Evolutionary conservation across 2,797 vertebrate species (phyloP).

Genomic region (Paedocypris micromegethes): DNA sequence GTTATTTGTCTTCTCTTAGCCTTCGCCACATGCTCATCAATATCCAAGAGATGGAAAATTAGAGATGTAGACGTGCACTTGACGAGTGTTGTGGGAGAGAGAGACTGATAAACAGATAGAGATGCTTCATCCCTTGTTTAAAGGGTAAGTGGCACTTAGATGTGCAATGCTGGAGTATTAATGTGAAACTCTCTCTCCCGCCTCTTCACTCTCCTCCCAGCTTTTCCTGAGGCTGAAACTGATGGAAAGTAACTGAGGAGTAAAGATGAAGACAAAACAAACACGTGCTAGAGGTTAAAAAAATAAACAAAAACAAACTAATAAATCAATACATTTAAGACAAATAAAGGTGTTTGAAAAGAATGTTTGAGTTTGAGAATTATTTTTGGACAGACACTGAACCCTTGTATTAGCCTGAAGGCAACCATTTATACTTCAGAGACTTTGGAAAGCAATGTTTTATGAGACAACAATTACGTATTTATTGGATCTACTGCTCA

Average conservation of each 20-base stretch:
- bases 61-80: slow-evolving; percentile 29
- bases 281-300: slow-evolving; percentile 7
- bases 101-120: slow-evolving; percentile 32
- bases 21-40: slow-evolving; percentile 32
- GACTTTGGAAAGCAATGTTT: slow-evolving; percentile 44
- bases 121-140: slow-evolving; percentile 41
- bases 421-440: slow-evolving; percentile 45
- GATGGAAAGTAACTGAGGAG: background rate
- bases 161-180: slow-evolving; percentile 20
- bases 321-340: background rate
- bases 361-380: slow-evolving; percentile 34
- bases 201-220: slow-evolving; percentile 16
- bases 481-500: slow-evolving; percentile 44
- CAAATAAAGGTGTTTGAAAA: slow-evolving; percentile 1
- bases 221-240: background rate
- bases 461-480: slow-evolving; percentile 40
- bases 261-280: slow-evolving; percentile 29
- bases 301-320: slow-evolving; percentile 1
- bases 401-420: slow-evolving; percentile 29
- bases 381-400: slow-evolving; percentile 30
- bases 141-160: slow-evolving; percentile 48
- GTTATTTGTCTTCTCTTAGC: slow-evolving; percentile 7
- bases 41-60: slow-evolving; percentile 36
- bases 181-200: slow-evolving; percentile 24
- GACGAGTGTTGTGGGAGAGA: slow-evolving; percentile 32